phyloP scores from a whole-genome alignment of 1,140 invertebrate genomes.

The Drosophila nigrodunni region DNA sequence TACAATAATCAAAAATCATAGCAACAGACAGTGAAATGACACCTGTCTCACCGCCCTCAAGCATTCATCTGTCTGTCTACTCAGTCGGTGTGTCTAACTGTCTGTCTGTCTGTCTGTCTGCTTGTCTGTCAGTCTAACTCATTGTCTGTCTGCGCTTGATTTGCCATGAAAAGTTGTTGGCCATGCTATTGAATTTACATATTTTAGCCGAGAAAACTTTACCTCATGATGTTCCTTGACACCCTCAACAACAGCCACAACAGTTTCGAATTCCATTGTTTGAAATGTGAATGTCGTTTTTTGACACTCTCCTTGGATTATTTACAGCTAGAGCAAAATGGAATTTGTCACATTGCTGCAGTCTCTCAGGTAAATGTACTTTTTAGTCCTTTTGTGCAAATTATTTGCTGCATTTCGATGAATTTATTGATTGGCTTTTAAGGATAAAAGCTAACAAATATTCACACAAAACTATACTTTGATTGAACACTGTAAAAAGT shows the following conservation, averaged over 20 bases:
- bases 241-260: slow-evolving; percentile 19
- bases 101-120: slow-evolving; percentile 13
- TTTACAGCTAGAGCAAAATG: slow-evolving; percentile 18
- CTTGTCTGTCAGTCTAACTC: slow-evolving; percentile 17
- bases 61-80: slow-evolving; percentile 19
- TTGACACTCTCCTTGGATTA: slow-evolving; percentile 18
- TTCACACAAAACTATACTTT: slow-evolving; percentile 21
- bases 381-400: slow-evolving; percentile 50
- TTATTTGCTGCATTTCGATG: slow-evolving; percentile 60
- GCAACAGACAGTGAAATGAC: slow-evolving; percentile 70
- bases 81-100: slow-evolving; percentile 23
- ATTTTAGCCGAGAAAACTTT: slow-evolving; percentile 63
- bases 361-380: slow-evolving; percentile 22
- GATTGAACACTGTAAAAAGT: slow-evolving; percentile 24
- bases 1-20: slow-evolving; percentile 81
- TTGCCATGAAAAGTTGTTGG: slow-evolving; percentile 56
- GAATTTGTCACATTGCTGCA: slow-evolving; percentile 12
- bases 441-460: slow-evolving; percentile 5
- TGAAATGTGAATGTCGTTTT: slow-evolving; percentile 6
- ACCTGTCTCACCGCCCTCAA: slow-evolving; percentile 47
- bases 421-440: slow-evolving; percentile 68
- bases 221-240: slow-evolving; percentile 36
- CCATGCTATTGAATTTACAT: slow-evolving; percentile 59
- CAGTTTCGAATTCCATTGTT: slow-evolving; percentile 28
- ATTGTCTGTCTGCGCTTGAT: slow-evolving; percentile 44